Evolutionary conservation across 2,888 invertebrate species (phyloP).

Genomic region (Periphyllus acericola): DNA sequence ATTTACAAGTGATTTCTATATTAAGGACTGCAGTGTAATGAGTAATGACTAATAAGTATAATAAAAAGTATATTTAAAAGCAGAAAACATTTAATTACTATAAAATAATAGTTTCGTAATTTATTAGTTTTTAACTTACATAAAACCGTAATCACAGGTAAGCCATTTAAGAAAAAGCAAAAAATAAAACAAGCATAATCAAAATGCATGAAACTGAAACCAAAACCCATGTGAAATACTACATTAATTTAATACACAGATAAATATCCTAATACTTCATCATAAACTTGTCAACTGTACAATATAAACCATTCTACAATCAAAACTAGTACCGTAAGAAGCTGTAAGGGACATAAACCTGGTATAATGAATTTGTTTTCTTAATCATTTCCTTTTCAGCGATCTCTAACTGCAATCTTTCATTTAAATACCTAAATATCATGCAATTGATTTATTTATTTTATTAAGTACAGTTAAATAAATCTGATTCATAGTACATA

Average conservation of each 20-base stretch:
- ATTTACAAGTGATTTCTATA: neutral
- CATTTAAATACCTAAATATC: constrained; percentile 75
- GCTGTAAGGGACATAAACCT: constrained; percentile 65
- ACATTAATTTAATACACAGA: neutral
- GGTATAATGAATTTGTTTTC: constrained; percentile 76
- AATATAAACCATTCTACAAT: constrained; percentile 38
- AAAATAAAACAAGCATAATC: neutral
- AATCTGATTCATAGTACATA: constrained; percentile 64
- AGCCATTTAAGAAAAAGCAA: neutral
- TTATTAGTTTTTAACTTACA: neutral
- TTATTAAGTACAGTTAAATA: neutral
- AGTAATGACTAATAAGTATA: neutral
- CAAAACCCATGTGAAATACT: neutral
- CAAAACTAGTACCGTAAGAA: constrained; percentile 53
- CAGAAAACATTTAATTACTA: neutral
- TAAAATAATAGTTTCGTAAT: neutral
- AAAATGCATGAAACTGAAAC: neutral
- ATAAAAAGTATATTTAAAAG: neutral
- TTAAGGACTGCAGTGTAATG: neutral
- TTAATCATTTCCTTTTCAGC: constrained; percentile 80
- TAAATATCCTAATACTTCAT: constrained; percentile 8
- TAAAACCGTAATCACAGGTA: neutral
- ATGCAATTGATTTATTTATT: constrained; percentile 40
- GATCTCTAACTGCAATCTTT: constrained; percentile 80
- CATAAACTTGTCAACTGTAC: constrained; percentile 10